Evolutionary conservation across 2,888 invertebrate species (phyloP).

Genomic region (Amphipoea oculea): DNA sequence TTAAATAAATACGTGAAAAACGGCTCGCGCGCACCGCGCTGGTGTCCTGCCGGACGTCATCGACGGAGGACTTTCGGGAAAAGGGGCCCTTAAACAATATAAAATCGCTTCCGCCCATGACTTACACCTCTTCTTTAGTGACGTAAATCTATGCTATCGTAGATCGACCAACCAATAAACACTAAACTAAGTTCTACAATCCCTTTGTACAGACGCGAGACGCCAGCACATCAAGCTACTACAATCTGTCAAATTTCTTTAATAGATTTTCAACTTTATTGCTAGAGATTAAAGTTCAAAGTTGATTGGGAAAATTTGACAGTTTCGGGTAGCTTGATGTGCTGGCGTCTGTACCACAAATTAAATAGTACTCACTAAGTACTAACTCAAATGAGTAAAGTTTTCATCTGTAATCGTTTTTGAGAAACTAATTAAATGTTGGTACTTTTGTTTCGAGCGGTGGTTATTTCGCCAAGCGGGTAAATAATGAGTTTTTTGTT

Average conservation of each 20-base stretch:
- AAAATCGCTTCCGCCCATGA: background rate
- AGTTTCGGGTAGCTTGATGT: too few relatives aligned
- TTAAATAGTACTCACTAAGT: background rate
- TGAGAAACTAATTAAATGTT: slow-evolving; percentile 32
- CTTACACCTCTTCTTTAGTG: background rate
- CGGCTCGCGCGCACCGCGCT: too few relatives aligned
- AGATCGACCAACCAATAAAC: background rate
- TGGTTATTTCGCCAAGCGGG: background rate
- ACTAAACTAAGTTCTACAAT: background rate
- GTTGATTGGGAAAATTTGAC: too few relatives aligned
- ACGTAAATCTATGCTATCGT: background rate
- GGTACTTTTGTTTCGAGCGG: background rate
- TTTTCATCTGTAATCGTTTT: slow-evolving; percentile 19
- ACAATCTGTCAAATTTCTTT: too few relatives aligned
- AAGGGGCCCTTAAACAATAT: too few relatives aligned
- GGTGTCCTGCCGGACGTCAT: too few relatives aligned
- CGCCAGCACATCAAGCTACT: too few relatives aligned
- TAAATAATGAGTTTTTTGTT: background rate
- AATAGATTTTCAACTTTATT: too few relatives aligned
- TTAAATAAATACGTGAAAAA: too few relatives aligned
- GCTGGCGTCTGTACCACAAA: background rate
- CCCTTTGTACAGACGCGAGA: too few relatives aligned
- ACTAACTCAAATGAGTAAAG: slow-evolving; percentile 38
- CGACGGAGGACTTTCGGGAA: too few relatives aligned
- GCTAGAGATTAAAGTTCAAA: too few relatives aligned